Conservation (phyloP, 2,113 vertebrate species). For the Mastomys natalensis region DNA sequence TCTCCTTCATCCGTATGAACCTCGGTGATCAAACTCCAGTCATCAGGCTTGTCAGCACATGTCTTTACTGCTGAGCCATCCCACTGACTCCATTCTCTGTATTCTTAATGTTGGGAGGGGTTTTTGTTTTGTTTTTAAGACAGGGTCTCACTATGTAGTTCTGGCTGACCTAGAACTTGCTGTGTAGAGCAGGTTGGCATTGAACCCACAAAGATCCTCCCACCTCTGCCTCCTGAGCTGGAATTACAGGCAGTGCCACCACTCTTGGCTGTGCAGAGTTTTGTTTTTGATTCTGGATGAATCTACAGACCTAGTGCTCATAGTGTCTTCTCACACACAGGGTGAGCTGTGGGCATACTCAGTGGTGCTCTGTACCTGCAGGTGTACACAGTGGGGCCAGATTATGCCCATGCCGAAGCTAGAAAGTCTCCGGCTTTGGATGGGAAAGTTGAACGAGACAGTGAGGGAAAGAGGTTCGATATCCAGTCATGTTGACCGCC, state of each 20-base stretch:
- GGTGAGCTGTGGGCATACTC: slow-evolving; percentile 77
- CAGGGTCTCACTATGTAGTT: background rate
- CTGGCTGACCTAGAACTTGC: background rate
- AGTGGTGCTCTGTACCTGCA: slow-evolving; percentile 85
- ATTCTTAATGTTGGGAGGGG: background rate
- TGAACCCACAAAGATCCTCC: background rate
- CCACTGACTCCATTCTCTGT: background rate
- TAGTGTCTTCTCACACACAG: slow-evolving; percentile 70
- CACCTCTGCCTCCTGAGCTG: background rate
- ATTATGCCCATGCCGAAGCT: slow-evolving; percentile 98
- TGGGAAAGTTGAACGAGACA: slow-evolving; percentile 98
- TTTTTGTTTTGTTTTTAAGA: background rate
- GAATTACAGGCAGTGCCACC: background rate
- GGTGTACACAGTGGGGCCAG: slow-evolving; percentile 98
- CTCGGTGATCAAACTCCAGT: background rate
- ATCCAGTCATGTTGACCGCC: slow-evolving; percentile 98
- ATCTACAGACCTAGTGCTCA: slow-evolving; percentile 69
- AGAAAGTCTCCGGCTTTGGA: slow-evolving; percentile 98
- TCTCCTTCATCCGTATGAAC: background rate
- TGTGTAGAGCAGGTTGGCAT: background rate
- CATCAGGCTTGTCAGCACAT: background rate
- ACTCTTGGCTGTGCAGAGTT: background rate
- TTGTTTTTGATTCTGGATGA: background rate
- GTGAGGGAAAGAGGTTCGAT: slow-evolving; percentile 98
- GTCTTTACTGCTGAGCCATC: background rate